Conservation (phyloP, 2,113 vertebrate species). For the Pycnonotus jocosus region DNA sequence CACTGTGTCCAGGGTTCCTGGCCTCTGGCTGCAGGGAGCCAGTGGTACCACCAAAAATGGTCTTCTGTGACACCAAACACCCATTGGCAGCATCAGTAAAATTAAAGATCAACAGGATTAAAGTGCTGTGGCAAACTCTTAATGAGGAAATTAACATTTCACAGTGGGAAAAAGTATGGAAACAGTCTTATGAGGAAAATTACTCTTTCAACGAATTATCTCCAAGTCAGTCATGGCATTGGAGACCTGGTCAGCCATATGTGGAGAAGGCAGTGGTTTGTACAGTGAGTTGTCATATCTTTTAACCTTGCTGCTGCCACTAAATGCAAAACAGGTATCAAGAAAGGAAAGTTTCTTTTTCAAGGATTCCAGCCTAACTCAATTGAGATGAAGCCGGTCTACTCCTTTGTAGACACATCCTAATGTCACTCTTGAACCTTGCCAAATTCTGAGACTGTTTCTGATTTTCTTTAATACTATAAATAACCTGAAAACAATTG, state of each 20-base stretch:
- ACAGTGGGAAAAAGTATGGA: background rate
- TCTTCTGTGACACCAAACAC: background rate
- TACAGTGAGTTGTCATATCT: background rate
- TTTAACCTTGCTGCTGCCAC: background rate
- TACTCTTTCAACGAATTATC: background rate
- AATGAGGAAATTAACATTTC: background rate
- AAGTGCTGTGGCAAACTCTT: background rate
- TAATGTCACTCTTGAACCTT: background rate
- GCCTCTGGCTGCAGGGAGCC: background rate
- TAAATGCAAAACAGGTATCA: background rate
- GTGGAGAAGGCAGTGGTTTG: background rate
- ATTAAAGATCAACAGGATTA: background rate
- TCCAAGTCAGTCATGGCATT: background rate
- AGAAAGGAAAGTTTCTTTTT: background rate
- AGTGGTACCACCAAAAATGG: accelerated
- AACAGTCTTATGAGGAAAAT: background rate
- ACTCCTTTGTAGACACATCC: background rate
- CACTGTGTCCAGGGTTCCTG: background rate
- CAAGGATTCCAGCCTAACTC: background rate
- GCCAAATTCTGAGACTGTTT: background rate
- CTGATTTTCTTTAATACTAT: background rate
- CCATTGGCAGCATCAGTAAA: background rate
- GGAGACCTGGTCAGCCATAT: background rate
- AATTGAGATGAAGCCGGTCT: background rate
- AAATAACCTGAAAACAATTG: background rate